Evolutionary conservation across 2,113 vertebrate genomes (phyloP).

Genomic region (Megatriorchis doriae): DNA sequence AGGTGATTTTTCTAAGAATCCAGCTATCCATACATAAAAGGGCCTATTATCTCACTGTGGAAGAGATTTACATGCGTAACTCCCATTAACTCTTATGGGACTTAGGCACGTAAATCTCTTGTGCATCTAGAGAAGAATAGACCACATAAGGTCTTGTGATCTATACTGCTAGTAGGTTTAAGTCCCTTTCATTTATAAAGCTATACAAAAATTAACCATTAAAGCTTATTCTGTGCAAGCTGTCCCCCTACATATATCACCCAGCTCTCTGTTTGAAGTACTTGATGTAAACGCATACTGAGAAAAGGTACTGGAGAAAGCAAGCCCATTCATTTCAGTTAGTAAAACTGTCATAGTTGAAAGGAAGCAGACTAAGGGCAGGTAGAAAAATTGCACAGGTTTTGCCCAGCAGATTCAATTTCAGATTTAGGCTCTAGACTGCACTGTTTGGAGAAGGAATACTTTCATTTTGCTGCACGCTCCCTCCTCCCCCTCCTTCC

Average conservation of each 20-base stretch:
- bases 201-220: conserved; percentile 53
- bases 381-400: conserved; percentile 71
- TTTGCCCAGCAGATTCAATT: conserved; percentile 69
- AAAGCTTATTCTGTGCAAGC: conserved; percentile 42
- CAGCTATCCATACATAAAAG: conserved; percentile 52
- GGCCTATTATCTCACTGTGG: conserved; percentile 53
- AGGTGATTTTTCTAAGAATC: conserved; percentile 58
- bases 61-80: conserved; percentile 62
- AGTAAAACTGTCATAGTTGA: conserved; percentile 81
- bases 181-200: conserved; percentile 40
- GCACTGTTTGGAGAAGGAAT: conserved; percentile 49
- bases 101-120: conserved; percentile 45
- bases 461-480: conserved; percentile 21
- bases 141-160: conserved; percentile 36
- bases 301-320: conserved; percentile 60
- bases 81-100: conserved; percentile 56
- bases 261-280: conserved; percentile 45
- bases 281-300: background rate
- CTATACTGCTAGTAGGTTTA: conserved; percentile 36
- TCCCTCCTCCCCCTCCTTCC: conserved; percentile 26
- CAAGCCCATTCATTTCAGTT: conserved; percentile 76
- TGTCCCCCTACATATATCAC: conserved; percentile 37
- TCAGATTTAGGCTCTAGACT: conserved; percentile 45
- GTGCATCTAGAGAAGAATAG: conserved; percentile 49
- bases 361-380: conserved; percentile 66